These are phyloP conservation scores for Gadopsis bispinosus DNA, from an alignment of 2,797 vertebrate genomes.

Conservation along the genomic window DNA sequence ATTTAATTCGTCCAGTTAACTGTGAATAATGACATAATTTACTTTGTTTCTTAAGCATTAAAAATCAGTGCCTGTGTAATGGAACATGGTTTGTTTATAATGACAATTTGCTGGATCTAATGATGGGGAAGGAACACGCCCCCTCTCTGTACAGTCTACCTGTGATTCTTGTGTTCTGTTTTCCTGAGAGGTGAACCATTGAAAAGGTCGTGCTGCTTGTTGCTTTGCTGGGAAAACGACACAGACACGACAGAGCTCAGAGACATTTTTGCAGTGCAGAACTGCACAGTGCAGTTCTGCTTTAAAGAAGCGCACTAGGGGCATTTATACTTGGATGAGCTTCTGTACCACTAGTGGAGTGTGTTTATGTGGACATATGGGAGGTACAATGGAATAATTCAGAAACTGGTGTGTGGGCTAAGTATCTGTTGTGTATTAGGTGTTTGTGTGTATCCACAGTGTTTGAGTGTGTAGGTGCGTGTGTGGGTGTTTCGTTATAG, in stretches of 20 bases:
- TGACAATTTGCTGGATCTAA: conserved; percentile 20
- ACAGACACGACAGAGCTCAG: conserved; percentile 15
- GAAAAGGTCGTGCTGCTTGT: conserved; percentile 37
- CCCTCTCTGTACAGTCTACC: neutral
- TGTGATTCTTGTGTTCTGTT: conserved; percentile 1
- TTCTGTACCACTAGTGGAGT: conserved; percentile 6
- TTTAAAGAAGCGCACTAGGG: conserved; percentile 19
- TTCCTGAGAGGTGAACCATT: conserved; percentile 9
- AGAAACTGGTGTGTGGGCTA: conserved; percentile 23
- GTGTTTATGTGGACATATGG: conserved; percentile 31
- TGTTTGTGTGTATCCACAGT: conserved; percentile 34
- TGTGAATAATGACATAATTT: conserved; percentile 32
- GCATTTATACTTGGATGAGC: conserved; percentile 20
- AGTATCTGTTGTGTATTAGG: conserved; percentile 12
- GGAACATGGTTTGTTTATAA: conserved; percentile 21
- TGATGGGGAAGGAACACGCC: conserved; percentile 5
- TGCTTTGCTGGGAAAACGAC: conserved; percentile 29
- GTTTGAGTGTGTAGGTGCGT: conserved; percentile 26
- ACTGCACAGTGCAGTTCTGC: neutral
- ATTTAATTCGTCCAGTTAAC: conserved; percentile 19
- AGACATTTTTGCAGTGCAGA: conserved; percentile 5
- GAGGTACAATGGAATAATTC: conserved; percentile 31
- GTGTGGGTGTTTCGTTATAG: conserved; percentile 43
- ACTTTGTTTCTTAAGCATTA: conserved; percentile 33
- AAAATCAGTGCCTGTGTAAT: conserved; percentile 30